Conservation (phyloP, 1,140 invertebrate genomes). For the Kradibia gibbosae region DNA sequence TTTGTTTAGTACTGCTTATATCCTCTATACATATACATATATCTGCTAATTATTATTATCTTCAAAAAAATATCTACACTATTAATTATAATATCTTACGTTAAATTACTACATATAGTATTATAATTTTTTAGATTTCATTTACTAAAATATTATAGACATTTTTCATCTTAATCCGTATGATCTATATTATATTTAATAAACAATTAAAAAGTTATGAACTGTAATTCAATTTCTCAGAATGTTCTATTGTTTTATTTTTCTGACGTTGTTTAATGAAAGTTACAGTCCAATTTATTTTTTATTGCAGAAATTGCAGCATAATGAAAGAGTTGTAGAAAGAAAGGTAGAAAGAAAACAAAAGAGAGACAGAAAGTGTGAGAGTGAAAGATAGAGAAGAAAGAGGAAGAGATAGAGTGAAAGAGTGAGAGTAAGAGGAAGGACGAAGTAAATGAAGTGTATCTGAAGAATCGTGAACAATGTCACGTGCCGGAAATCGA, state of each 20-base stretch:
- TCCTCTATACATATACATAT: too few relatives aligned
- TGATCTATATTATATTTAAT: neutral
- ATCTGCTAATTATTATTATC: too few relatives aligned
- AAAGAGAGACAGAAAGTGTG: neutral
- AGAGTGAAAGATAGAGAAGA: neutral
- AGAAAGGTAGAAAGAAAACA: neutral
- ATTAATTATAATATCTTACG: too few relatives aligned
- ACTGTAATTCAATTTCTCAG: constrained; percentile 35
- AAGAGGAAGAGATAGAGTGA: neutral
- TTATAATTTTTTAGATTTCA: neutral
- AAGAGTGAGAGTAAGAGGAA: neutral
- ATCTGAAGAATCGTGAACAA: constrained; percentile 2
- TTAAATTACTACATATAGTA: too few relatives aligned
- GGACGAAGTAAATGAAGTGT: neutral
- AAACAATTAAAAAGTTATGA: constrained; percentile 16
- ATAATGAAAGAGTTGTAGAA: neutral
- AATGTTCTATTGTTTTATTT: constrained; percentile 32
- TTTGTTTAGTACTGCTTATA: too few relatives aligned
- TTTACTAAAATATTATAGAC: neutral
- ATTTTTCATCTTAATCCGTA: neutral
- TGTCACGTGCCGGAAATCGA: constrained; percentile 46
- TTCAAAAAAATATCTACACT: too few relatives aligned
- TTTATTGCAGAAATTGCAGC: neutral
- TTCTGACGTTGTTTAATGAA: constrained; percentile 29
- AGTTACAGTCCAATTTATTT: constrained; percentile 35